Conservation (phyloP, 1,140 invertebrate species). For the Caenorhabditis inopinata region DNA sequence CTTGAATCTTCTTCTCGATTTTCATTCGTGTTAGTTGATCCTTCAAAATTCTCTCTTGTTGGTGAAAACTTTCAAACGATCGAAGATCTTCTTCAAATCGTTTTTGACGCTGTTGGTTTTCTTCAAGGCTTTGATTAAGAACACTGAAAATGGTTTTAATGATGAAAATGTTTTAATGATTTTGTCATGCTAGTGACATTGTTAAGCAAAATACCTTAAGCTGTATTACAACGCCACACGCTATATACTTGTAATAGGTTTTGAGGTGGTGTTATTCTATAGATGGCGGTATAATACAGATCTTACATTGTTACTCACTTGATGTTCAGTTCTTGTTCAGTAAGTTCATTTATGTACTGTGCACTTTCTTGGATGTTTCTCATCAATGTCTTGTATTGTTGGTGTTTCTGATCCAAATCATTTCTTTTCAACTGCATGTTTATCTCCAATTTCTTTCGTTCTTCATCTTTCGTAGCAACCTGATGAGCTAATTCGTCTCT, state of each 20-base stretch:
- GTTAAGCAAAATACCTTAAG: too few species aligned
- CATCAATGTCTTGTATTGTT: neutral
- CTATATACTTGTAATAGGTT: too few species aligned
- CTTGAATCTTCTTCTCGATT: neutral
- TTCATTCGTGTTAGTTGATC: slow-evolving; percentile 7
- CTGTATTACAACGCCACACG: too few species aligned
- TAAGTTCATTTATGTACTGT: neutral
- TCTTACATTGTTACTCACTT: neutral
- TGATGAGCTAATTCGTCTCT: neutral
- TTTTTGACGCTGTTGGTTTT: slow-evolving; percentile 1
- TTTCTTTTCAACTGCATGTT: neutral
- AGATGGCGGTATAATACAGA: too few species aligned
- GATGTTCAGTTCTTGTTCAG: neutral
- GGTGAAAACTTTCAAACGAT: neutral
- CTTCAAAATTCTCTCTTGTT: neutral
- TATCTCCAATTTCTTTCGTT: neutral
- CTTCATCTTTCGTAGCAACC: neutral
- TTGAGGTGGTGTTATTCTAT: too few species aligned
- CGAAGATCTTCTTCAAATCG: neutral
- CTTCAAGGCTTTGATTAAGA: neutral
- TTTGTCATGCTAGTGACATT: too few species aligned
- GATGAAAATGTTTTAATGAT: too few species aligned
- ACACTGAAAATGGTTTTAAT: neutral
- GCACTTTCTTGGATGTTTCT: neutral
- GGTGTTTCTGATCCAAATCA: neutral